Evolutionary conservation across 2,797 vertebrate species (phyloP).

Genomic region (Gymnocypris eckloni): DNA sequence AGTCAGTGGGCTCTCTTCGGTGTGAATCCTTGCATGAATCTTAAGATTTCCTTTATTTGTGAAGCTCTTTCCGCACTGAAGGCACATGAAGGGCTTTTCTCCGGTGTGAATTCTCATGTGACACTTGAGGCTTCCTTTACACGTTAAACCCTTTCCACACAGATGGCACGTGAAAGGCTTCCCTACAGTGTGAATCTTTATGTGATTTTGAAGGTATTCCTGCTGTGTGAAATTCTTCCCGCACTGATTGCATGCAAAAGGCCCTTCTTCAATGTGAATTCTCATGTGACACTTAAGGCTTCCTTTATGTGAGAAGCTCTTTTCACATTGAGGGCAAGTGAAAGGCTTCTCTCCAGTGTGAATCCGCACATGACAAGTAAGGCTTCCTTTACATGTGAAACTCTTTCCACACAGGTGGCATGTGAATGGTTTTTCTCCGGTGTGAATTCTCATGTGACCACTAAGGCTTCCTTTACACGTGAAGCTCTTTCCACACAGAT

Average conservation of each 20-base stretch:
- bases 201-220: conserved; percentile 16
- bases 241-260: conserved; percentile 7
- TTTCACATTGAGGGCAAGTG: conserved; percentile 12
- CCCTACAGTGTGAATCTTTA: neutral
- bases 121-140: conserved; percentile 13
- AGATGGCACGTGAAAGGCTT: conserved; percentile 20
- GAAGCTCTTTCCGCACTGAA: conserved; percentile 18
- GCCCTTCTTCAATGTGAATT: conserved; percentile 13
- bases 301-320: conserved; percentile 21
- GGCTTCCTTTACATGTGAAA: conserved; percentile 4
- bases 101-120: conserved; percentile 26
- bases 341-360: conserved; percentile 14
- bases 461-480: neutral
- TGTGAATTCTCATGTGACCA: conserved; percentile 16
- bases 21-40: conserved; percentile 18
- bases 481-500: neutral
- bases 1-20: neutral
- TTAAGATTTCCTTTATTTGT: conserved; percentile 27
- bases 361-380: neutral
- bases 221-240: conserved; percentile 15
- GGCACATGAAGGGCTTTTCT: conserved; percentile 5
- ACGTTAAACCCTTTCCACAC: conserved; percentile 20
- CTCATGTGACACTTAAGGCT: conserved; percentile 24
- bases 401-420: conserved; percentile 14
- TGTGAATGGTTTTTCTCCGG: neutral